These are phyloP conservation scores for Cataglyphis livida DNA, from an alignment of 2,888 invertebrate genomes.

Conservation along the genomic window DNA sequence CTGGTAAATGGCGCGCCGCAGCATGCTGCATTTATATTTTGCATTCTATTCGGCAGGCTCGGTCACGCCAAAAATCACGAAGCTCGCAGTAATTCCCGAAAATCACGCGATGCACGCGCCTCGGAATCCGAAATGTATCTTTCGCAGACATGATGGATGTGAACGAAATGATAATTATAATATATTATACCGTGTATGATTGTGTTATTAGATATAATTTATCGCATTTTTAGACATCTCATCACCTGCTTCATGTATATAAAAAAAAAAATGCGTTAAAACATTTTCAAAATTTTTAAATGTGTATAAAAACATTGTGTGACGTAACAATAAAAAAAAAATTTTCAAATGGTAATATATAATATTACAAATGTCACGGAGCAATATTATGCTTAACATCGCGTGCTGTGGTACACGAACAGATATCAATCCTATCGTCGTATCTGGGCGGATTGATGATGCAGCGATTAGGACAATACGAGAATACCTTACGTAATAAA, in stretches of 20 bases:
- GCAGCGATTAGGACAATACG: constrained; percentile 66
- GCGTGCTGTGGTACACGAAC: constrained; percentile 42
- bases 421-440: constrained; percentile 70
- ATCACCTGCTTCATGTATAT: neutral
- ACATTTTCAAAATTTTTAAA: neutral
- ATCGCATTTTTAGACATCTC: neutral
- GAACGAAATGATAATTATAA: constrained; percentile 29
- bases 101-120: constrained; percentile 68
- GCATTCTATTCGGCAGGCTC: constrained; percentile 19
- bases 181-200: neutral
- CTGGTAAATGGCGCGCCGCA: constrained; percentile 48
- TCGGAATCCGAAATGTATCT: constrained; percentile 13
- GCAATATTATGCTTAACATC: constrained; percentile 25
- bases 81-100: constrained; percentile 60
- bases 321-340: neutral
- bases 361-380: constrained; percentile 20
- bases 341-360: neutral
- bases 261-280: neutral
- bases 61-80: constrained; percentile 34
- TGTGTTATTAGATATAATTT: constrained; percentile 17
- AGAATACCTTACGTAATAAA: constrained; percentile 64
- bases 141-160: constrained; percentile 13
- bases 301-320: neutral
- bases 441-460: constrained; percentile 67
- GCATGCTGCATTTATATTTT: constrained; percentile 49